Conservation (phyloP, 2,888 invertebrate genomes). For the Acleris sparsana region DNA sequence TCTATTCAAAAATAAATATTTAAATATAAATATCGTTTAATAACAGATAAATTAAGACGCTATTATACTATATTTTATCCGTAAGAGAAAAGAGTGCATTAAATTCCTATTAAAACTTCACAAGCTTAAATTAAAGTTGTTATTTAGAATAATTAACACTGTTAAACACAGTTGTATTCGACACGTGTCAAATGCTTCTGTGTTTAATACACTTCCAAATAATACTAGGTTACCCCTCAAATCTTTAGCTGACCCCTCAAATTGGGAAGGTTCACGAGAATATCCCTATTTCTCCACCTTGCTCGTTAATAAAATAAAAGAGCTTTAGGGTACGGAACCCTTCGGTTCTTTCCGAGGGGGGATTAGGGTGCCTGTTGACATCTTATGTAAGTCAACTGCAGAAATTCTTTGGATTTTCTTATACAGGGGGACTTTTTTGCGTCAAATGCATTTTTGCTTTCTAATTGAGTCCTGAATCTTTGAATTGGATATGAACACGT, state of each 20-base stretch:
- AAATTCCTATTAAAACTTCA: no score
- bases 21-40: no score
- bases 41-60: no score
- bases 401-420: slow-evolving; percentile 40
- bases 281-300: slow-evolving; percentile 39
- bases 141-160: no score
- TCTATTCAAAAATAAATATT: no score
- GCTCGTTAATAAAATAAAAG: slow-evolving; percentile 41
- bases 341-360: slow-evolving; percentile 39
- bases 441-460: slow-evolving; percentile 43
- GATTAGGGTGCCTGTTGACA: slow-evolving; percentile 42
- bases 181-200: no score
- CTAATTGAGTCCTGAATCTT: slow-evolving; percentile 38
- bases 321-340: slow-evolving; percentile 31
- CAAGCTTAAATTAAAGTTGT: no score
- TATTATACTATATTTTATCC: no score
- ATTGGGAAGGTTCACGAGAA: slow-evolving; percentile 33
- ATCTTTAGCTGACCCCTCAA: slow-evolving; percentile 21
- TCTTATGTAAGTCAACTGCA: slow-evolving; percentile 38
- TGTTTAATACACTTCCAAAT: no score
- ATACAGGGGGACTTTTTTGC: slow-evolving; percentile 39
- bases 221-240: no score
- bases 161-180: no score
- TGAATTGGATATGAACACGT: slow-evolving; percentile 16
- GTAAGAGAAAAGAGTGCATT: no score